Percentiles rank a stretch among this genome's conserved stretches.
These are phyloP conservation scores for Ptychoptera albimana DNA, from an alignment of 2,888 invertebrate species.

Conservation along the genomic window DNA sequence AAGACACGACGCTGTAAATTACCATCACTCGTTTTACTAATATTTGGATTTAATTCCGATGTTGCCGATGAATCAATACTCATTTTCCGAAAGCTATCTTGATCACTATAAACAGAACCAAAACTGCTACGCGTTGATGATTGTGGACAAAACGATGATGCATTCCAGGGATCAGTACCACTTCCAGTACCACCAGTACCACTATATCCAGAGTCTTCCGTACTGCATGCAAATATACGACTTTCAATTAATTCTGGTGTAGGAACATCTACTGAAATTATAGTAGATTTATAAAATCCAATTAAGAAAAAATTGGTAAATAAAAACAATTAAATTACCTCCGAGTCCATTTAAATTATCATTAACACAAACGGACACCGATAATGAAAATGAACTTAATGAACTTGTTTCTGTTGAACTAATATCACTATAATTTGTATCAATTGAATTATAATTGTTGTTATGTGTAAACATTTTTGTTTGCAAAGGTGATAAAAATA, in stretches of 20 bases:
- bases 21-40: constrained; percentile 36
- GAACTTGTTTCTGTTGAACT: constrained; percentile 27
- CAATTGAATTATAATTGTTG: neutral
- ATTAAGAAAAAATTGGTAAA: too few relatives aligned
- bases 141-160: constrained; percentile 19
- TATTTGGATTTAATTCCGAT: constrained; percentile 26
- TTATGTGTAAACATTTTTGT: constrained; percentile 11
- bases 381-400: constrained; percentile 25
- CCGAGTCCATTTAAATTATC: constrained; percentile 7
- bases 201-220: constrained; percentile 27
- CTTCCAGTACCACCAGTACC: constrained; percentile 18
- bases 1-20: constrained; percentile 42
- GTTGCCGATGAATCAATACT: constrained; percentile 19
- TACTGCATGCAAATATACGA: constrained; percentile 20
- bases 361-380: constrained; percentile 19
- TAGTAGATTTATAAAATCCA: constrained; percentile 7
- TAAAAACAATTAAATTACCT: neutral
- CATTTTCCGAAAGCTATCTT: constrained; percentile 19
- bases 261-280: constrained; percentile 26
- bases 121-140: constrained; percentile 29
- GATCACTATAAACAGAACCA: constrained; percentile 27
- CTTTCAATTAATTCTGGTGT: constrained; percentile 16
- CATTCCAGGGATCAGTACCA: constrained; percentile 19
- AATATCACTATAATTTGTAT: constrained; percentile 8
- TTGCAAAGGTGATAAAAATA: constrained; percentile 39